Percentiles rank a stretch among this genome's conserved stretches.
Evolutionary conservation across 35 echinoderm and acorn worm species (phyloP).

Genomic region (Strongylocentrotus purpuratus): DNA sequence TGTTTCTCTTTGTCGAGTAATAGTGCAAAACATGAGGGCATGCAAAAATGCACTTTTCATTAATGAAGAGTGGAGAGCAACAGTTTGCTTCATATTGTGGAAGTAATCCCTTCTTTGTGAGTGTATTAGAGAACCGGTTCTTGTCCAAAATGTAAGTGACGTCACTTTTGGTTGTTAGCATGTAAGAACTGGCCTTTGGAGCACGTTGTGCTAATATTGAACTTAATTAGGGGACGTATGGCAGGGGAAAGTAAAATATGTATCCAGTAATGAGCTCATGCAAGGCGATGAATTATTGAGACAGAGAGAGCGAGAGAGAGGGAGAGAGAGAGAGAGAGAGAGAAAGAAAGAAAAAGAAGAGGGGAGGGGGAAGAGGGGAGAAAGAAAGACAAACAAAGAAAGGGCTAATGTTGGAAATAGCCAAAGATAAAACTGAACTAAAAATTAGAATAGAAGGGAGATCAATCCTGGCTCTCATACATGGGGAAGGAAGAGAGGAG

Average conservation of each 20-base stretch:
- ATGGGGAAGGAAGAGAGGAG: background rate
- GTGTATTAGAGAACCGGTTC: background rate
- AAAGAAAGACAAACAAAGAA: no score
- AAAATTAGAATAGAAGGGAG: no score
- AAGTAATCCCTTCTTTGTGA: background rate
- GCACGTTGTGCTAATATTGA: background rate
- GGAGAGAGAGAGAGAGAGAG: no score
- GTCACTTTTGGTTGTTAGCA: background rate
- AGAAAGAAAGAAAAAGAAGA: no score
- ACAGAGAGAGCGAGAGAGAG: no score
- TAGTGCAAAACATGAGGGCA: no score
- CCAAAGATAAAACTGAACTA: no score
- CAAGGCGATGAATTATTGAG: no score
- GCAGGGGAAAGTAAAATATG: background rate
- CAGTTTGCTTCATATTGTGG: background rate
- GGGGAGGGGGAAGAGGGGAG: no score
- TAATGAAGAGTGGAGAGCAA: background rate
- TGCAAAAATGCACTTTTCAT: background rate
- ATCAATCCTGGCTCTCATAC: no score
- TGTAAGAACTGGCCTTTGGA: background rate
- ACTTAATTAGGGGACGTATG: slow-evolving; percentile 1
- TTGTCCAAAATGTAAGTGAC: background rate
- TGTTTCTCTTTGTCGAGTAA: no score
- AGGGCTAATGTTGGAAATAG: no score
- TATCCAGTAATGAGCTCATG: background rate